Percentiles rank a stretch among this genome's conserved stretches.
Conservation (phyloP, 1,140 invertebrate species). For the Macrobrachium nipponense region DNA sequence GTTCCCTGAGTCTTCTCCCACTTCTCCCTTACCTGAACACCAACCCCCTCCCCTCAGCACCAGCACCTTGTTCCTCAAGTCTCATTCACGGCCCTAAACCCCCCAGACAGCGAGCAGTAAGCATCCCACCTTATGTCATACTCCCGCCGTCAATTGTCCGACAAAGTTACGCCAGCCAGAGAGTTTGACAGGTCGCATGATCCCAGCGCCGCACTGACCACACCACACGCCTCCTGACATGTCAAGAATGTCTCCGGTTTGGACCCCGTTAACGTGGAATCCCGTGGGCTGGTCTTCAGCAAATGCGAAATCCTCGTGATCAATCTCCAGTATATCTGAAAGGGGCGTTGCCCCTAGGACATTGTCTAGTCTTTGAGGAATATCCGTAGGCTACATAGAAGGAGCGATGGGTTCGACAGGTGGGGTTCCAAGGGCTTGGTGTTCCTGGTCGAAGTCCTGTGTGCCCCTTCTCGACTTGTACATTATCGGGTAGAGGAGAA, state of each 20-base stretch:
- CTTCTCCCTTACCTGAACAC: background rate
- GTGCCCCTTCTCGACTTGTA: slow-evolving; percentile 6
- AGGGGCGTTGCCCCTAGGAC: too few species aligned
- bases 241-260: slow-evolving; percentile 11
- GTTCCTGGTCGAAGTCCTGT: background rate
- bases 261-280: background rate
- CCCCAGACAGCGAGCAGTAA: slow-evolving; percentile 16
- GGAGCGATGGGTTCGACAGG: background rate
- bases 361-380: too few species aligned
- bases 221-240: slow-evolving; percentile 8
- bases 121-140: slow-evolving; percentile 25
- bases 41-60: background rate
- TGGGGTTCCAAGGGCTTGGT: background rate
- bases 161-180: background rate
- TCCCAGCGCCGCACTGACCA: slow-evolving; percentile 11
- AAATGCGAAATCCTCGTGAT: too few species aligned
- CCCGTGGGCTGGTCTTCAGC: background rate
- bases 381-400: background rate
- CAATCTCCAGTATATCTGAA: too few species aligned
- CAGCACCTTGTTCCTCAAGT: background rate
- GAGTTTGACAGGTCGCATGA: slow-evolving; percentile 21
- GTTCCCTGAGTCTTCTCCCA: too few species aligned
- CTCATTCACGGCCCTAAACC: background rate
- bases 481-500: slow-evolving; percentile 10
- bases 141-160: slow-evolving; percentile 22